Percentiles rank a stretch among this genome's conserved stretches.
These are phyloP conservation scores for Bryconaethiops microstoma DNA, from an alignment of 2,797 vertebrate species.

Conservation along the genomic window DNA sequence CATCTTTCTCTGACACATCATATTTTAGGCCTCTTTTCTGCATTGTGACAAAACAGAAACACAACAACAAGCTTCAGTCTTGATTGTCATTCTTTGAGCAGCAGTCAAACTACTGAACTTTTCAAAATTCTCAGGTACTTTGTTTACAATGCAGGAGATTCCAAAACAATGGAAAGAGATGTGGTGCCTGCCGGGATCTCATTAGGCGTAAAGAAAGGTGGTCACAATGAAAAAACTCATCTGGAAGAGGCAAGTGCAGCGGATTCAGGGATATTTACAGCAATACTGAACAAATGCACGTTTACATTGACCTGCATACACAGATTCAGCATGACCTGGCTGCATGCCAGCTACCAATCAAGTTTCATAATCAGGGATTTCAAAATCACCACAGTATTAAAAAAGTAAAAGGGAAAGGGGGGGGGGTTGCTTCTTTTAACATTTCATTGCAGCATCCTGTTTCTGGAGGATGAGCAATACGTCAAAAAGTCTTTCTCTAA, in stretches of 20 bases:
- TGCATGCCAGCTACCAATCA: neutral
- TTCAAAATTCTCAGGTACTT: slow-evolving; percentile 32
- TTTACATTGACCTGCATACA: slow-evolving; percentile 4
- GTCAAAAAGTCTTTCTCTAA: neutral
- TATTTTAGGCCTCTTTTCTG: slow-evolving; percentile 29
- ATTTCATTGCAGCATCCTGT: slow-evolving; percentile 27
- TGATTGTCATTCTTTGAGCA: slow-evolving; percentile 72
- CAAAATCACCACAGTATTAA: neutral
- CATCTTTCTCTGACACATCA: slow-evolving; percentile 44
- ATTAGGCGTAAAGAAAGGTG: slow-evolving; percentile 15
- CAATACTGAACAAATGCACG: slow-evolving; percentile 32
- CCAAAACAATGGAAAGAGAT: slow-evolving; percentile 61
- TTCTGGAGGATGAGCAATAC: slow-evolving; percentile 19
- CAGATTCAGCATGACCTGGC: neutral
- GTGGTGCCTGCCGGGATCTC: slow-evolving; percentile 47
- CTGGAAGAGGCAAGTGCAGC: slow-evolving; percentile 51
- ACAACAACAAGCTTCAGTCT: slow-evolving; percentile 48
- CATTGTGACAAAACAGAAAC: slow-evolving; percentile 55
- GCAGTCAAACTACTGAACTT: slow-evolving; percentile 41
- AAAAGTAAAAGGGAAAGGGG: neutral
- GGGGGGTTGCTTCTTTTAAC: neutral
- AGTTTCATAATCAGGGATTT: neutral
- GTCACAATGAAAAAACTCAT: slow-evolving; percentile 28
- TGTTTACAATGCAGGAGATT: slow-evolving; percentile 51
- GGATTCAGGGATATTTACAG: slow-evolving; percentile 66